These are phyloP conservation scores for Temnothorax ravouxi DNA, from an alignment of 2,888 invertebrate genomes.

Conservation along the genomic window DNA sequence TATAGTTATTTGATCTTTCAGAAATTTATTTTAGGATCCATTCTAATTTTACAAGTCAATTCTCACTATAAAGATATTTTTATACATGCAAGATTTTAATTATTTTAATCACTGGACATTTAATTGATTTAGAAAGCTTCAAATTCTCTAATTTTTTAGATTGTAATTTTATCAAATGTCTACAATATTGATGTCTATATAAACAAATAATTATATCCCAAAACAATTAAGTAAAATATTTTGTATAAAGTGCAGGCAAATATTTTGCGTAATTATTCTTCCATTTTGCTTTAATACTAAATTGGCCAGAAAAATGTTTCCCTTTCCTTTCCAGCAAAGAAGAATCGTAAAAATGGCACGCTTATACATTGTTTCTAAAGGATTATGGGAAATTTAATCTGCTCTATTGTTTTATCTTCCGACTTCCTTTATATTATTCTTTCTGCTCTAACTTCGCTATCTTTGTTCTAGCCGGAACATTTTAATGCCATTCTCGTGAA, in stretches of 20 bases:
- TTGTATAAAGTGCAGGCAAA: not conserved
- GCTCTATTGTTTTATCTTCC: slow-evolving; percentile 43
- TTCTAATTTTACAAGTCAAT: not conserved
- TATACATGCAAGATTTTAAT: not conserved
- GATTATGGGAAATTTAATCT: slow-evolving; percentile 45
- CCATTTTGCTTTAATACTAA: slow-evolving; percentile 30
- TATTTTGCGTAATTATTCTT: slow-evolving; percentile 35
- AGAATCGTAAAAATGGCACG: slow-evolving; percentile 29
- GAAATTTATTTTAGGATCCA: not conserved
- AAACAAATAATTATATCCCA: not conserved
- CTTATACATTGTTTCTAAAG: slow-evolving; percentile 42
- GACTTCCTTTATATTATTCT: slow-evolving; percentile 25
- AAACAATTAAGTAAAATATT: not conserved
- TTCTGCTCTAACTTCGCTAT: slow-evolving; percentile 37
- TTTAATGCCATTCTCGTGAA: slow-evolving; percentile 26
- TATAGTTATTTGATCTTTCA: not conserved
- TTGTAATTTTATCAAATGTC: not conserved
- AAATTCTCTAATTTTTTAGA: not conserved
- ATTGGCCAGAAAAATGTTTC: slow-evolving; percentile 41
- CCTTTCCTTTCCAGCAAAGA: slow-evolving; percentile 12
- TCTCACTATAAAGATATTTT: not conserved
- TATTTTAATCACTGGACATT: not conserved
- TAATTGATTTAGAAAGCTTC: not conserved
- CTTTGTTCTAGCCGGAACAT: slow-evolving; percentile 42
- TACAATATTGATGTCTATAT: not conserved